A percentile compares a stretch with the other conserved stretches of the same genome.
Evolutionary conservation across 2,113 vertebrate species (phyloP).

Genomic region (Onychorhynchus coronatus): DNA sequence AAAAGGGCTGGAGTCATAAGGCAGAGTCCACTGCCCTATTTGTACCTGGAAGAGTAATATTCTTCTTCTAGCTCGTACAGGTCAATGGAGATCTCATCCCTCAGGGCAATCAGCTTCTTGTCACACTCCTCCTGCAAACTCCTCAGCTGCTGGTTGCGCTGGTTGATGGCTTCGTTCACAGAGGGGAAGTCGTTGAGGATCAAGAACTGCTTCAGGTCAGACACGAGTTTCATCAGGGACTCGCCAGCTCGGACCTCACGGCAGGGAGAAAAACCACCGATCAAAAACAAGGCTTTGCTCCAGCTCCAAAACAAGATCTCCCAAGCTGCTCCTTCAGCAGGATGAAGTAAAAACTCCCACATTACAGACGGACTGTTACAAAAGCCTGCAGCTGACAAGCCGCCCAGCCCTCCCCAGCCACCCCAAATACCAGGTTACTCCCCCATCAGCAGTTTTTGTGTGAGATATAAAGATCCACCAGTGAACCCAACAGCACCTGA

Average conservation of each 20-base stretch:
- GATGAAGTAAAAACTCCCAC: not conserved
- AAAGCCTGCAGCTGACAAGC: not conserved
- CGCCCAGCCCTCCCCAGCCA: not conserved
- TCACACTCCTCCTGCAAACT: conserved; percentile 94
- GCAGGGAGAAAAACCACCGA: not conserved
- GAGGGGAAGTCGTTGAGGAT: conserved; percentile 98
- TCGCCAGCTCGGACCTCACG: conserved; percentile 92
- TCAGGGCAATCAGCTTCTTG: conserved; percentile 89
- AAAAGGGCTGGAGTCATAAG: not conserved
- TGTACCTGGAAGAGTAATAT: conserved; percentile 99
- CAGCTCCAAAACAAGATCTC: not conserved
- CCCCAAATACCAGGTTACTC: not conserved
- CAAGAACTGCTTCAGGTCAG: conserved; percentile 96
- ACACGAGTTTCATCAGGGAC: conserved; percentile 97
- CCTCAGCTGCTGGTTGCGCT: conserved; percentile 91
- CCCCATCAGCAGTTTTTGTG: fast-evolving
- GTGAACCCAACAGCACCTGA: not conserved
- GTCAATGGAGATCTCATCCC: conserved; percentile 97
- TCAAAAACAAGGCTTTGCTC: not conserved
- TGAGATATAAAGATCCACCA: not conserved
- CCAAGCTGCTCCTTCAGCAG: not conserved
- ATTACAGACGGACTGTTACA: fast-evolving
- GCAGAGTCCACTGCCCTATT: conserved; percentile 77
- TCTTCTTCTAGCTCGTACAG: conserved; percentile 99
- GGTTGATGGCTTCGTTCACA: conserved; percentile 93